Evolutionary conservation across 37 sponge, comb jelly and placozoan genomes (phyloP).

Genomic region (Beroe ovata): DNA sequence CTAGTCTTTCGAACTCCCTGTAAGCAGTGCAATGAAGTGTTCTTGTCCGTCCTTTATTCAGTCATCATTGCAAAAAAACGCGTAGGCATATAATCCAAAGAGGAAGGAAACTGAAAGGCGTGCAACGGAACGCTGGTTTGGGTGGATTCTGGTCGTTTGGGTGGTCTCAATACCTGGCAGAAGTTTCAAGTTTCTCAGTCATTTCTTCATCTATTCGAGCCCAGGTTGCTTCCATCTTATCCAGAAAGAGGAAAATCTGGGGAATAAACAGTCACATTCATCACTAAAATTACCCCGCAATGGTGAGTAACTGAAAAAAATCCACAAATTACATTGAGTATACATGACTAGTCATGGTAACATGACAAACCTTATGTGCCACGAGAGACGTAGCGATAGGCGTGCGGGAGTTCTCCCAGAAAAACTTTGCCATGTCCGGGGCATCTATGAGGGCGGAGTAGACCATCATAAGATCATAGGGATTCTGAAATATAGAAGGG

Average conservation of each 20-base stretch:
- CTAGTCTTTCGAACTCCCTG: conserved; percentile 61
- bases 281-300: too few relatives aligned
- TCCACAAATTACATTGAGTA: neutral
- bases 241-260: conserved; percentile 42
- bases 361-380: conserved; percentile 21
- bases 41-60: too few relatives aligned
- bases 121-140: too few relatives aligned
- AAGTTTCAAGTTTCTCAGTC: conserved; percentile 65
- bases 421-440: conserved; percentile 63
- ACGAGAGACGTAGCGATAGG: conserved; percentile 64
- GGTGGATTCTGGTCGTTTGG: too few relatives aligned
- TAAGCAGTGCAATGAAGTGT: neutral
- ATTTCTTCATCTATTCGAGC: conserved; percentile 59
- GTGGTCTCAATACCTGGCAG: conserved; percentile 31
- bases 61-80: too few relatives aligned
- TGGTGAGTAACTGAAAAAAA: too few relatives aligned
- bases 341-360: too few relatives aligned
- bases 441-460: conserved; percentile 59
- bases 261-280: too few relatives aligned
- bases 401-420: conserved; percentile 48
- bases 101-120: too few relatives aligned
- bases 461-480: conserved; percentile 58
- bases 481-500: conserved; percentile 54
- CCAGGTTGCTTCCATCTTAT: conserved; percentile 51
- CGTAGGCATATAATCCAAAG: too few relatives aligned